These are phyloP conservation scores for Corynorhinus townsendii DNA, from an alignment of 2,113 vertebrate genomes.

Conservation along the genomic window DNA sequence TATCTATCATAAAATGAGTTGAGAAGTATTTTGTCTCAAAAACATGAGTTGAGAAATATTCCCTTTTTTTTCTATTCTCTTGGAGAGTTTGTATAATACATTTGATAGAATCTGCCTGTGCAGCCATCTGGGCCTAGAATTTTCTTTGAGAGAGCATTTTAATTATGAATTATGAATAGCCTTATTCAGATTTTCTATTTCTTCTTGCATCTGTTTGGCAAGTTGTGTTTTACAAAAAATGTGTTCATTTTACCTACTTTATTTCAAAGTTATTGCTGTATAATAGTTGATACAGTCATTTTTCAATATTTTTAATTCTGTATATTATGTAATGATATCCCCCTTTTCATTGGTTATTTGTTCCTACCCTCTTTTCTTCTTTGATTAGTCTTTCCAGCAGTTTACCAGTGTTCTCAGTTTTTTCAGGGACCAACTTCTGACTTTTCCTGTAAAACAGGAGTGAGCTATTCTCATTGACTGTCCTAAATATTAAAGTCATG, in stretches of 20 bases:
- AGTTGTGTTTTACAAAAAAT: slow-evolving; percentile 3
- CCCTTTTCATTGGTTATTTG: not conserved
- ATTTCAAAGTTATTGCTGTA: not conserved
- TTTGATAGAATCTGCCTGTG: not conserved
- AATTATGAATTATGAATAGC: slow-evolving; percentile 17
- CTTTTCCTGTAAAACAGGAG: not conserved
- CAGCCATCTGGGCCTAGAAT: not conserved
- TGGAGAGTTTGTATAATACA: not conserved
- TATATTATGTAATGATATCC: not conserved
- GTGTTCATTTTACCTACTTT: not conserved
- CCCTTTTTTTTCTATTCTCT: not conserved
- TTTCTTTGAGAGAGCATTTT: slow-evolving; percentile 11
- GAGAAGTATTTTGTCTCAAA: not conserved
- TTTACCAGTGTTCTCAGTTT: not conserved
- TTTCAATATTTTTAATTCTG: not conserved
- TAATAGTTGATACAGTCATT: not conserved
- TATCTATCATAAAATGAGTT: not conserved
- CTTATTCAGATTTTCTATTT: not conserved
- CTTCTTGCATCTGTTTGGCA: not conserved
- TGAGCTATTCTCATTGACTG: not conserved
- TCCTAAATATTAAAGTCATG: not conserved
- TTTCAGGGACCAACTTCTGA: not conserved
- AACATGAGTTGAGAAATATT: not conserved
- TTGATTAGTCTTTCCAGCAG: not conserved
- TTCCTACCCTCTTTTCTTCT: not conserved